These are phyloP conservation scores for Penaeus vannamei DNA, from an alignment of 1,140 invertebrate genomes.

Conservation along the genomic window DNA sequence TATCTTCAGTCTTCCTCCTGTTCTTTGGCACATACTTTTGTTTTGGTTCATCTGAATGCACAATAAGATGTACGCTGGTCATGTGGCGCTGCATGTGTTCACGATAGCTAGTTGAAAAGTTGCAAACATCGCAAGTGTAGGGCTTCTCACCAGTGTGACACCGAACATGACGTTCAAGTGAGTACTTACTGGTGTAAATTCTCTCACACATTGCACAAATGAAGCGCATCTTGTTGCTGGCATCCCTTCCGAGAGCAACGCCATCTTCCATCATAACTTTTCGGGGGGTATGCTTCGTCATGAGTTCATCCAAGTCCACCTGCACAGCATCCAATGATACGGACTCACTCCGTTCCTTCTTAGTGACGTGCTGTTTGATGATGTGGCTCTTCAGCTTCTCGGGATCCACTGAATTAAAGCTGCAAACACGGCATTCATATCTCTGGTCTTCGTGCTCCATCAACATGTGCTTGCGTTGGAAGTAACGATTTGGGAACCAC, in stretches of 20 bases:
- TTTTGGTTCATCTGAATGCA: conserved; percentile 66
- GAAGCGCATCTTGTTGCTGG: conserved; percentile 61
- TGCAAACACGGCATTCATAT: conserved; percentile 66
- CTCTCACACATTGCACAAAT: conserved; percentile 67
- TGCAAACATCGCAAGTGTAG: conserved; percentile 66
- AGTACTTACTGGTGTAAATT: conserved; percentile 67
- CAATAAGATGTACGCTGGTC: conserved; percentile 67
- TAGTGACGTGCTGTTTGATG: conserved; percentile 66
- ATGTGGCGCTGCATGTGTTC: conserved; percentile 68
- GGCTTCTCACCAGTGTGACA: conserved; percentile 66
- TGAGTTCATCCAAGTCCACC: conserved; percentile 61
- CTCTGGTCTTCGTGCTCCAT: conserved; percentile 68
- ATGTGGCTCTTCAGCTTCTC: conserved; percentile 68
- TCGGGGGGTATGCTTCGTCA: conserved; percentile 64
- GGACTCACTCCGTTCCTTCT: conserved; percentile 62
- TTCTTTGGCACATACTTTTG: conserved; percentile 65
- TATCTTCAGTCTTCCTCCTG: conserved; percentile 56
- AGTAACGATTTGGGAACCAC: conserved; percentile 66
- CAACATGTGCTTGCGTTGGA: conserved; percentile 64
- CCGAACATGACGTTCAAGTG: conserved; percentile 64
- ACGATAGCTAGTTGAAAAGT: conserved; percentile 63
- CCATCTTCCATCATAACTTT: conserved; percentile 68
- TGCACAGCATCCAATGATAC: conserved; percentile 59
- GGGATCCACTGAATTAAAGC: conserved; percentile 65
- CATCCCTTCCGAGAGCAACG: conserved; percentile 62